phyloP scores from a whole-genome alignment of 2,113 vertebrate species.

The Leptosomus discolor region DNA sequence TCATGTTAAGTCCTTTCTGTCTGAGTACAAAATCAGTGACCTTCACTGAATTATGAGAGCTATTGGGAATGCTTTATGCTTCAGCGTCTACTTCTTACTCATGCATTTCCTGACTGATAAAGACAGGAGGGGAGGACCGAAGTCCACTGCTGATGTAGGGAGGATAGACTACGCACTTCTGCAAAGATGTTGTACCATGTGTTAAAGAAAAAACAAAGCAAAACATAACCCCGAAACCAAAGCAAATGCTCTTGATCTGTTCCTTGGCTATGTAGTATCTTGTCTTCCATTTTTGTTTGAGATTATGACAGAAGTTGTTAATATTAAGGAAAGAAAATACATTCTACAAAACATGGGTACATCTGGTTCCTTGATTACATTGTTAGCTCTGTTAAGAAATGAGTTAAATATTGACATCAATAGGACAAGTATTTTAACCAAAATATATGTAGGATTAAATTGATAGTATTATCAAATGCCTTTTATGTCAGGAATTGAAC shows the following conservation, averaged over 20 bases:
- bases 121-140: background rate
- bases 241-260: background rate
- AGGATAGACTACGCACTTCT: background rate
- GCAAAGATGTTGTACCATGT: background rate
- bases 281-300: background rate
- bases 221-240: background rate
- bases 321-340: background rate
- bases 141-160: background rate
- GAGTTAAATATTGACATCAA: background rate
- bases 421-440: background rate
- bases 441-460: background rate
- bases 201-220: background rate
- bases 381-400: background rate
- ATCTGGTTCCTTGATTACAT: background rate
- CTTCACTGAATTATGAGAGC: slow-evolving; percentile 23
- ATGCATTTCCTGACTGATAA: background rate
- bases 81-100: background rate
- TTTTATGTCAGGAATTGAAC: background rate
- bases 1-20: slow-evolving; percentile 4
- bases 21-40: slow-evolving; percentile 14
- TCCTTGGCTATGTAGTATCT: background rate
- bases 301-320: background rate
- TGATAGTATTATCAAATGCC: background rate
- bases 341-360: background rate
- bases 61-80: background rate